phyloP scores from a whole-genome alignment of 2,888 invertebrate species.

The Acleris cristana region DNA sequence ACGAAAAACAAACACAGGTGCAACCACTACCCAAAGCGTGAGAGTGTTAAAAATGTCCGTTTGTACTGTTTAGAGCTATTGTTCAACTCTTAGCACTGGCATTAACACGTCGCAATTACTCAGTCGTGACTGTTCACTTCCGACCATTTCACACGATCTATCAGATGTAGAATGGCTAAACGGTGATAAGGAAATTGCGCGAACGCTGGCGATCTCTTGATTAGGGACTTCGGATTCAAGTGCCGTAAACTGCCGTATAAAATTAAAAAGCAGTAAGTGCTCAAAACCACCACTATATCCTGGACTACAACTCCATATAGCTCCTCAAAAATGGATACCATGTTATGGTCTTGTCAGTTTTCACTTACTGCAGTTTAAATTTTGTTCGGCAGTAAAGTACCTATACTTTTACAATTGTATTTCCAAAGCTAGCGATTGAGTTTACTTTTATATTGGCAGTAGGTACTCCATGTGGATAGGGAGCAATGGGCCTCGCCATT shows the following conservation, averaged over 20 bases:
- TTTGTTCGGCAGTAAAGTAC: too few species aligned
- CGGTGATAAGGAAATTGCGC: conserved; percentile 23
- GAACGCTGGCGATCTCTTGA: conserved; percentile 26
- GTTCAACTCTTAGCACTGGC: conserved; percentile 54
- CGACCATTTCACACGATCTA: conserved; percentile 28
- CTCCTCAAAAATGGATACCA: too few species aligned
- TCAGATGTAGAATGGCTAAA: conserved; percentile 20
- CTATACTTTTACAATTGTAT: not conserved
- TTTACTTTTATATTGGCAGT: too few species aligned
- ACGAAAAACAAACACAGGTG: conserved; percentile 70
- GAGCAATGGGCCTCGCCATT: too few species aligned
- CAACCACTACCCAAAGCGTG: conserved; percentile 58
- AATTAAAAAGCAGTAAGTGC: not conserved
- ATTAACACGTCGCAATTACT: conserved; percentile 39
- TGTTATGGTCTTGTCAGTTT: too few species aligned
- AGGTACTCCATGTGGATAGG: too few species aligned
- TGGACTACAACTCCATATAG: too few species aligned
- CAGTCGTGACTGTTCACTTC: conserved; percentile 23
- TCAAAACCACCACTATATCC: too few species aligned
- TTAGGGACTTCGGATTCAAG: conserved; percentile 19
- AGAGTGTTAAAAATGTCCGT: conserved; percentile 59
- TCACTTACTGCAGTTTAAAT: too few species aligned
- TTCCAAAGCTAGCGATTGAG: not conserved
- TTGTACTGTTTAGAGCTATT: conserved; percentile 45
- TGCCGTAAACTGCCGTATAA: conserved; percentile 1